These are phyloP conservation scores for Chiloscyllium plagiosum DNA, from an alignment of 2,113 vertebrate species.

Conservation along the genomic window DNA sequence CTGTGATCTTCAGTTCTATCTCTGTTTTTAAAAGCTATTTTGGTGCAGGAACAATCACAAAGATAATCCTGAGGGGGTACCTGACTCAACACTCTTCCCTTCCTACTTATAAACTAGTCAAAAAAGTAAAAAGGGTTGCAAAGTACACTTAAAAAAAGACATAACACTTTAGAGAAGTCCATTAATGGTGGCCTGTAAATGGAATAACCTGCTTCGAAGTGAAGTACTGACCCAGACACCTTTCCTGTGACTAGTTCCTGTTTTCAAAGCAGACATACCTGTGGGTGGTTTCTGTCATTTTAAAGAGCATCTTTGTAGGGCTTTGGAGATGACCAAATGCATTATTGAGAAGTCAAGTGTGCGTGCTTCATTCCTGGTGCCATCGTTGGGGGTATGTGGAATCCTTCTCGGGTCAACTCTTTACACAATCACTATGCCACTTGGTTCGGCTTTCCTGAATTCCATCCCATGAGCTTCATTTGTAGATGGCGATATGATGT, in stretches of 20 bases:
- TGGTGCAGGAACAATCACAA: background rate
- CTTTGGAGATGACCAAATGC: background rate
- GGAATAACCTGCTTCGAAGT: background rate
- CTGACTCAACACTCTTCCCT: background rate
- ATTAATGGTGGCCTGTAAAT: background rate
- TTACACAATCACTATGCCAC: background rate
- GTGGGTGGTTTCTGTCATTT: background rate
- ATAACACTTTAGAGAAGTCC: no score
- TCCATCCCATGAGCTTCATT: background rate
- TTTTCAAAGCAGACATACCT: background rate
- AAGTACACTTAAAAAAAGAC: background rate
- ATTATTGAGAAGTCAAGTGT: slow-evolving; percentile 12
- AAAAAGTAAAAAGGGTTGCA: background rate
- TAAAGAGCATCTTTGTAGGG: background rate
- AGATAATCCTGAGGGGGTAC: background rate
- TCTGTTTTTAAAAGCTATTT: background rate
- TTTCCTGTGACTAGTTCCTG: background rate
- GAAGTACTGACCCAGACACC: background rate
- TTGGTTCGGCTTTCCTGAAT: background rate
- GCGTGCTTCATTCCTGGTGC: no score
- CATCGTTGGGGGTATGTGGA: background rate
- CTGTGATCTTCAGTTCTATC: background rate
- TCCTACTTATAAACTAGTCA: background rate
- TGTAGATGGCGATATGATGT: background rate
- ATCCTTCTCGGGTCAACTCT: background rate